phyloP scores from a whole-genome alignment of 2,113 vertebrate genomes.

The Hippocampus barbouri region DNA sequence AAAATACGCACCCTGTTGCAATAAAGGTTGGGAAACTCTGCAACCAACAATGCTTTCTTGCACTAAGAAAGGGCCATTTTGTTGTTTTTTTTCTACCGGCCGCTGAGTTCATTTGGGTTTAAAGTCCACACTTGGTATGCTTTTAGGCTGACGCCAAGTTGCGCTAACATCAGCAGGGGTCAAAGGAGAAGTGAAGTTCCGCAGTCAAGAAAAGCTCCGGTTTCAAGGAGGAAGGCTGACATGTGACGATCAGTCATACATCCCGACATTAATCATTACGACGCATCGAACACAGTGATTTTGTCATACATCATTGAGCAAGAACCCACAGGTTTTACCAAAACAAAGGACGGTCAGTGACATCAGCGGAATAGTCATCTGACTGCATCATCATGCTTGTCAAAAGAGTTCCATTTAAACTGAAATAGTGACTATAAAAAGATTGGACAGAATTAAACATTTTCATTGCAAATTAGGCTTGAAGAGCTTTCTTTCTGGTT shows the following conservation, averaged over 20 bases:
- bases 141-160: constrained; percentile 1
- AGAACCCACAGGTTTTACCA: no score
- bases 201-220: not conserved
- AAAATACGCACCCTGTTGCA: not conserved
- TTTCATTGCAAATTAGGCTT: no score
- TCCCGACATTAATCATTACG: constrained; percentile 4
- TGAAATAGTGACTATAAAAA: no score
- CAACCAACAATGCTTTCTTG: not conserved
- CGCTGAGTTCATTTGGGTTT: constrained; percentile 18
- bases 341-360: not conserved
- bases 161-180: constrained; percentile 18
- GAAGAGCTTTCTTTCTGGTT: no score
- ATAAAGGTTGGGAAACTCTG: not conserved
- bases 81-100: not conserved
- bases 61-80: not conserved
- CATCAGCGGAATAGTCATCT: not conserved
- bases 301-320: not conserved
- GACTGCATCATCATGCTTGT: not conserved
- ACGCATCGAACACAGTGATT: not conserved
- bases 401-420: not conserved
- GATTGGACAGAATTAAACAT: no score
- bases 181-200: constrained; percentile 43
- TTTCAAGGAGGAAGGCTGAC: constrained; percentile 47
- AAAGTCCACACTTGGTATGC: constrained; percentile 4
- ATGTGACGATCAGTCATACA: constrained; percentile 49